phyloP scores from a whole-genome alignment of 2,797 vertebrate genomes.

The Chrysocyon brachyurus region DNA sequence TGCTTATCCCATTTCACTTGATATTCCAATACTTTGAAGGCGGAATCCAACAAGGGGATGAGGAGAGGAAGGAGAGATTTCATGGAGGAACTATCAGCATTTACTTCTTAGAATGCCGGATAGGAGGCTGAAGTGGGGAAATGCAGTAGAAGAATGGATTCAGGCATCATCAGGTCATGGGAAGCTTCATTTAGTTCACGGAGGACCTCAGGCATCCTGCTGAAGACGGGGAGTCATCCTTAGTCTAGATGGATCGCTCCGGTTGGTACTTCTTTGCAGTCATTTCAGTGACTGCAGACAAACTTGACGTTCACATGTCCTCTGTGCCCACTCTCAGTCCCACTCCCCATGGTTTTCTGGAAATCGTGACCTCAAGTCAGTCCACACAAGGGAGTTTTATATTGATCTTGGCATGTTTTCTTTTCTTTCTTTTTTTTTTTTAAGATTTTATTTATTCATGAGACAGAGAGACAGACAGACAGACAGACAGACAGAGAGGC shows the following conservation, averaged over 20 bases:
- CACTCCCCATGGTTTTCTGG: background rate
- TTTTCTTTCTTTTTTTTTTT: no score
- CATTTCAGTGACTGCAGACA: background rate
- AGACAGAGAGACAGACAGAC: no score
- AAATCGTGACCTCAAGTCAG: background rate
- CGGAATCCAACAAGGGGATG: background rate
- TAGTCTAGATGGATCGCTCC: background rate
- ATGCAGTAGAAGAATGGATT: background rate
- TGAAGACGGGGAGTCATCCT: background rate
- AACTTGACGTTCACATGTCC: background rate
- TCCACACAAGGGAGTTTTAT: background rate
- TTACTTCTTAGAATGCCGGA: background rate
- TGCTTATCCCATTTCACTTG: background rate
- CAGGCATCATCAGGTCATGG: background rate
- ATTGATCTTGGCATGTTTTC: background rate
- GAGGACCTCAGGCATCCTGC: background rate
- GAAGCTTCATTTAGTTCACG: background rate
- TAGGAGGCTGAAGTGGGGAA: background rate
- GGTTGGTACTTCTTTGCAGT: background rate
- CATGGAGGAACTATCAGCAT: background rate
- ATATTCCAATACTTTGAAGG: background rate
- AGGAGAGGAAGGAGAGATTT: background rate
- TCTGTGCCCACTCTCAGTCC: background rate
- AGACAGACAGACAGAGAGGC: no score
- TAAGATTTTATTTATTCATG: no score